Percentiles rank a stretch among this genome's conserved stretches.
Conservation (phyloP, 2,888 invertebrate species). For the Diadromus collaris region DNA sequence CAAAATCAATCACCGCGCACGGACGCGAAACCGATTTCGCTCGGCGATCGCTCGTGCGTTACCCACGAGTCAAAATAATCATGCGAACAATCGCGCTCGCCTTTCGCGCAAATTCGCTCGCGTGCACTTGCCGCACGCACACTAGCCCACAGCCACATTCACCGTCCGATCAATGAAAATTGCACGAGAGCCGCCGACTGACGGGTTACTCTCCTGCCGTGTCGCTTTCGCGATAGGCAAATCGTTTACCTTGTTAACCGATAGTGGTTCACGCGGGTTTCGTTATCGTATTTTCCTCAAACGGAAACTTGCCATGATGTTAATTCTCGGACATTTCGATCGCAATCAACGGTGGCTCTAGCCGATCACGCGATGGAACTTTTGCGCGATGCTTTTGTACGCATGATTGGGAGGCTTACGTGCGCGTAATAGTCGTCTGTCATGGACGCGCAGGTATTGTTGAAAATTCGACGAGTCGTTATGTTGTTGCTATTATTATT, state of each 20-base stretch:
- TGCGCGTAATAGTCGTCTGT: not conserved
- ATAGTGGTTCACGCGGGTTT: not conserved
- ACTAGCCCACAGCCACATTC: too few relatives aligned
- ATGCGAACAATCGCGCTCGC: conserved; percentile 42
- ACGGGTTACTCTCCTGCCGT: conserved; percentile 21
- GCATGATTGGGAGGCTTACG: not conserved
- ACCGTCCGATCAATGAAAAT: conserved; percentile 38
- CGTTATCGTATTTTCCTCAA: conserved; percentile 23
- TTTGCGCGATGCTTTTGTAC: not conserved
- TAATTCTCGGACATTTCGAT: conserved; percentile 7
- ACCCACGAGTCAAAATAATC: conserved; percentile 45
- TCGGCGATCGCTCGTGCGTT: conserved; percentile 54
- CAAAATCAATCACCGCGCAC: conserved; percentile 54
- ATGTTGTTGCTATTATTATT: not conserved
- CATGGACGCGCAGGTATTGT: not conserved
- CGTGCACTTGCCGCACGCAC: conserved; percentile 18
- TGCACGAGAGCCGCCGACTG: conserved; percentile 28
- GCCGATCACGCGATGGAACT: conserved; percentile 26
- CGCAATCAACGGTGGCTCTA: not conserved
- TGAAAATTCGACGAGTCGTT: not conserved
- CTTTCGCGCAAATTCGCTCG: conserved; percentile 44
- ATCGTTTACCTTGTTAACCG: conserved; percentile 34
- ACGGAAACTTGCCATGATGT: conserved; percentile 12
- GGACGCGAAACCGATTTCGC: conserved; percentile 56
- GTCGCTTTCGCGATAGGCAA: conserved; percentile 21